These are phyloP conservation scores for Drosophila nigricruria DNA, from an alignment of 2,888 invertebrate genomes.

Conservation along the genomic window DNA sequence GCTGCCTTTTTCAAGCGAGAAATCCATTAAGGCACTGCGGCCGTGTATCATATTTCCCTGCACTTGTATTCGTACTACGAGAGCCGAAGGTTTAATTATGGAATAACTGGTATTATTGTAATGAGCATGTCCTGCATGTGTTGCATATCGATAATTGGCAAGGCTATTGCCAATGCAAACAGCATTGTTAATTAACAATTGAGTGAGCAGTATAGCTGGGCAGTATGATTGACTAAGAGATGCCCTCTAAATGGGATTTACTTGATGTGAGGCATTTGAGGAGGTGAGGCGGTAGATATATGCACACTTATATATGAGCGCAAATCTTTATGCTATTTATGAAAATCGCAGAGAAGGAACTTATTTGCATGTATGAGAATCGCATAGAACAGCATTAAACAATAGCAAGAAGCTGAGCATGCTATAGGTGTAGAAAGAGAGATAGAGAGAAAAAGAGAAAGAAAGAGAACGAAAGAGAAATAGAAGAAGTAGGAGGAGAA, in stretches of 20 bases:
- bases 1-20: slow-evolving; percentile 14
- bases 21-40: slow-evolving; percentile 29
- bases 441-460: background rate
- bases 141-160: slow-evolving; percentile 17
- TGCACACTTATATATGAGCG: background rate
- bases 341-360: background rate
- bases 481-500: background rate
- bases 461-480: background rate
- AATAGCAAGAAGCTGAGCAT: too few species aligned
- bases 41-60: slow-evolving; percentile 25
- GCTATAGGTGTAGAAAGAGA: background rate
- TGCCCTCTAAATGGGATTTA: background rate
- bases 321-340: background rate
- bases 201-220: background rate
- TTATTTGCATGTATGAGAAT: background rate
- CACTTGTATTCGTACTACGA: slow-evolving; percentile 16
- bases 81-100: slow-evolving; percentile 46
- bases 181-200: slow-evolving; percentile 20
- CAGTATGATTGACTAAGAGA: background rate
- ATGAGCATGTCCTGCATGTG: slow-evolving; percentile 15
- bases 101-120: slow-evolving; percentile 16
- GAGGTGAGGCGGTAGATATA: too few species aligned
- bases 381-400: background rate
- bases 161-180: slow-evolving; percentile 15
- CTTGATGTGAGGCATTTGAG: background rate